A percentile compares a stretch with the other conserved stretches of the same genome.
Evolutionary conservation across 2,888 invertebrate genomes (phyloP).

Genomic region (Ecdyonurus torrentis): DNA sequence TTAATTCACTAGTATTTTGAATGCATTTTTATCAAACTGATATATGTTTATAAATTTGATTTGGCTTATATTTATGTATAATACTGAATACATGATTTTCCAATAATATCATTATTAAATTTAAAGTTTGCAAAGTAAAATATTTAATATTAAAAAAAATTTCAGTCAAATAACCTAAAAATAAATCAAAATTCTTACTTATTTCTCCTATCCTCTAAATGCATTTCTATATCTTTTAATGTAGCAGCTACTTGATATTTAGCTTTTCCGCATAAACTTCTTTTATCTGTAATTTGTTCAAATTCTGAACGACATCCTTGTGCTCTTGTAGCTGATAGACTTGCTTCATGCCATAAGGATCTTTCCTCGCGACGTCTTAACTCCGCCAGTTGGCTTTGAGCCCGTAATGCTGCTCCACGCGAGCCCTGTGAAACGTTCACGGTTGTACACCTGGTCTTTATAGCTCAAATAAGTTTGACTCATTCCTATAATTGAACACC

Average conservation of each 20-base stretch:
- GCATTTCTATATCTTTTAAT: neutral
- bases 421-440: neutral
- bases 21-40: too few relatives aligned
- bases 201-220: neutral
- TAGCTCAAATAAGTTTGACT: too few relatives aligned
- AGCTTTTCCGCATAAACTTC: neutral
- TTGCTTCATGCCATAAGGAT: neutral
- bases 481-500: too few relatives aligned
- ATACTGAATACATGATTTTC: too few relatives aligned
- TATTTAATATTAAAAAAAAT: too few relatives aligned
- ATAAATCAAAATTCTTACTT: neutral
- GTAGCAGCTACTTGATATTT: neutral
- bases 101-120: too few relatives aligned
- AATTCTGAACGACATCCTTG: neutral
- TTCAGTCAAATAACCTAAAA: too few relatives aligned
- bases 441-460: too few relatives aligned
- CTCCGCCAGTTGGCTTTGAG: neutral
- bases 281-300: neutral
- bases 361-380: neutral
- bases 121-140: too few relatives aligned
- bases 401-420: neutral
- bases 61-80: too few relatives aligned
- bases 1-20: too few relatives aligned
- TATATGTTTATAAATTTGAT: too few relatives aligned
- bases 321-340: neutral